Conservation (phyloP, 2,797 vertebrate genomes). For the Kryptopterus vitreolus region DNA sequence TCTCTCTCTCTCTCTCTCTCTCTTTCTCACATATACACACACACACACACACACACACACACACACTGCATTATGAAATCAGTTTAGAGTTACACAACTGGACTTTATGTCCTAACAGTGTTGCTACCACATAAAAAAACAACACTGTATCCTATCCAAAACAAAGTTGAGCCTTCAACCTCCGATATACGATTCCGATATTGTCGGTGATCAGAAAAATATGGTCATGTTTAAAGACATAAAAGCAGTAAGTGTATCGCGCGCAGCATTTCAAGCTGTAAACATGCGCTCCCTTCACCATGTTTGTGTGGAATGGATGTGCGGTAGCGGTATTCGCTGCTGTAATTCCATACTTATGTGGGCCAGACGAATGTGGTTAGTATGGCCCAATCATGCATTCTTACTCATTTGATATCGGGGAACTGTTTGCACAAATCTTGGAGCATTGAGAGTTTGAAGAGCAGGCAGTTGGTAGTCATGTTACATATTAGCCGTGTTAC, state of each 20-base stretch:
- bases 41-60: not conserved
- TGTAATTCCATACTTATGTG: not conserved
- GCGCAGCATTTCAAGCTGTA: not conserved
- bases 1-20: too few species aligned
- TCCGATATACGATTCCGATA: not conserved
- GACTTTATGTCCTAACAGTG: slow-evolving; percentile 11
- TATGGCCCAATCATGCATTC: not conserved
- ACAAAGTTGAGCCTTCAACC: not conserved
- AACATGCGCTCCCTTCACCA: slow-evolving; percentile 3
- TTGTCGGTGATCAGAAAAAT: not conserved
- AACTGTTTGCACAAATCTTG: not conserved
- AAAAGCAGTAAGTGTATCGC: not conserved
- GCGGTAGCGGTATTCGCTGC: not conserved
- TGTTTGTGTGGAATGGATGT: not conserved
- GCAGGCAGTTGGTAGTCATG: not conserved
- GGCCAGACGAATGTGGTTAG: not conserved
- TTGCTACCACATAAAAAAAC: slow-evolving; percentile 5
- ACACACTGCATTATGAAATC: slow-evolving; percentile 14
- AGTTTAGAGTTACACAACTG: slow-evolving; percentile 3
- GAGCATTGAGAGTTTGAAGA: not conserved
- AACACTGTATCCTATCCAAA: slow-evolving; percentile 13
- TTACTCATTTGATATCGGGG: not conserved
- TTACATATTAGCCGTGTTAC: not conserved
- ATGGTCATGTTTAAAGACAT: not conserved
- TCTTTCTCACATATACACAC: too few species aligned